phyloP scores from a whole-genome alignment of 1,140 invertebrate genomes.

The Papilio helenus region DNA sequence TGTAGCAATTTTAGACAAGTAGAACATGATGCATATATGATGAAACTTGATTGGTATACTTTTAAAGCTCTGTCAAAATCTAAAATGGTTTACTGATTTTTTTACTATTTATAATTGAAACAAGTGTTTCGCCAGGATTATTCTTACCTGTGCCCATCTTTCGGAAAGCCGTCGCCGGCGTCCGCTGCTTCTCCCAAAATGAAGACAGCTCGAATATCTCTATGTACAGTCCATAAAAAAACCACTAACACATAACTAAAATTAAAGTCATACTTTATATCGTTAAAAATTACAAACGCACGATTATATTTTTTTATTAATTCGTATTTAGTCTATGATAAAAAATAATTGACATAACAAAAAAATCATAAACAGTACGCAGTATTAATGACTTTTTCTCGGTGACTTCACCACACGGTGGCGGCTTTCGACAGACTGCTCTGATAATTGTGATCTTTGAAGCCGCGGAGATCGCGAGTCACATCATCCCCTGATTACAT shows the following conservation, averaged over 20 bases:
- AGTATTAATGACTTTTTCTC: constrained; percentile 61
- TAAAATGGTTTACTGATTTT: background rate
- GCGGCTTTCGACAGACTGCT: constrained; percentile 81
- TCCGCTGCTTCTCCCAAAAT: constrained; percentile 82
- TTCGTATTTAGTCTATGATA: background rate
- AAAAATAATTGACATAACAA: constrained; percentile 34
- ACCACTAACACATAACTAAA: constrained; percentile 31
- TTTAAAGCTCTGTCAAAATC: background rate
- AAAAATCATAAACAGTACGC: background rate
- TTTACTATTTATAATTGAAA: background rate
- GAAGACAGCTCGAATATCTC: constrained; percentile 73
- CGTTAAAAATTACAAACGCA: constrained; percentile 19
- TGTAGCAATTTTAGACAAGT: background rate
- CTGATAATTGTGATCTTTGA: constrained; percentile 82
- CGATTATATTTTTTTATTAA: background rate
- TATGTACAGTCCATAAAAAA: constrained; percentile 33
- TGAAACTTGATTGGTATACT: background rate
- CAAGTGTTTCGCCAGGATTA: background rate
- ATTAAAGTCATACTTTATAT: background rate
- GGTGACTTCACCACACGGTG: constrained; percentile 74
- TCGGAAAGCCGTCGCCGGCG: constrained; percentile 79
- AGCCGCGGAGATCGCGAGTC: constrained; percentile 81
- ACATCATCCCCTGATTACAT: constrained; percentile 83
- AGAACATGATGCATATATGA: background rate
- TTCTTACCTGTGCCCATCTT: constrained; percentile 82